A percentile compares a stretch with the other conserved stretches of the same genome.
These are phyloP conservation scores for Yasuhikotakia modesta DNA, from an alignment of 2,797 vertebrate genomes.

Conservation along the genomic window DNA sequence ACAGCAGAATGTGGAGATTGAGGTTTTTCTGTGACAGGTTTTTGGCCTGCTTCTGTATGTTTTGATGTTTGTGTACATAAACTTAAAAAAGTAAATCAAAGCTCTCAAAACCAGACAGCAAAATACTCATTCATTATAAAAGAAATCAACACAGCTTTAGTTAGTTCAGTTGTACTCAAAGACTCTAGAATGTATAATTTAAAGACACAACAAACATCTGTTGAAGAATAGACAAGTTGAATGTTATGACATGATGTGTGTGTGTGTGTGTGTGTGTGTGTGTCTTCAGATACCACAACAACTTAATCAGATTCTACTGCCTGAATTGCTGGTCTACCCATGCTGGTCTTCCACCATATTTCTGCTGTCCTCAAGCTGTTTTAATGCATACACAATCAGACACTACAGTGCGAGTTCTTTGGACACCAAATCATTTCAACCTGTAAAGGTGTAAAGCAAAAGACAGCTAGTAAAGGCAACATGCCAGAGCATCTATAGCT, in stretches of 20 bases:
- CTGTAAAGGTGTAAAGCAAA: slow-evolving; percentile 45
- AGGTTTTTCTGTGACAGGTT: slow-evolving; percentile 35
- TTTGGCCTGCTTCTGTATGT: neutral
- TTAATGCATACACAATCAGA: slow-evolving; percentile 75
- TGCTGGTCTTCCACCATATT: slow-evolving; percentile 64
- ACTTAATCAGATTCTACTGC: slow-evolving; percentile 72
- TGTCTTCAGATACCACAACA: slow-evolving; percentile 67
- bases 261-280: slow-evolving; percentile 20
- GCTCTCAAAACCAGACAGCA: neutral
- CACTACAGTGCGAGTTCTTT: slow-evolving; percentile 56
- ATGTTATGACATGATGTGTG: slow-evolving; percentile 11
- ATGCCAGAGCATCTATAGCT: slow-evolving; percentile 48
- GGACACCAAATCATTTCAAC: slow-evolving; percentile 64
- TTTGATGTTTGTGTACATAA: slow-evolving; percentile 31
- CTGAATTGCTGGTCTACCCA: slow-evolving; percentile 46
- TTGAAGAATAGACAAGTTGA: slow-evolving; percentile 3
- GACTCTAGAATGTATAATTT: too few relatives aligned
- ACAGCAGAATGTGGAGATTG: slow-evolving; percentile 27
- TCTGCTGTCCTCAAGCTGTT: slow-evolving; percentile 66
- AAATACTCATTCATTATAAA: slow-evolving; percentile 16
- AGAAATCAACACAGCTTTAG: slow-evolving; percentile 6
- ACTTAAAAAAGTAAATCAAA: neutral
- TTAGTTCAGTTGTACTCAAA: neutral
- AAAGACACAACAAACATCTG: neutral
- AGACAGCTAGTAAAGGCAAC: slow-evolving; percentile 38